These are phyloP conservation scores for Phymatocera aterrima DNA, from an alignment of 2,888 invertebrate genomes.

Conservation along the genomic window DNA sequence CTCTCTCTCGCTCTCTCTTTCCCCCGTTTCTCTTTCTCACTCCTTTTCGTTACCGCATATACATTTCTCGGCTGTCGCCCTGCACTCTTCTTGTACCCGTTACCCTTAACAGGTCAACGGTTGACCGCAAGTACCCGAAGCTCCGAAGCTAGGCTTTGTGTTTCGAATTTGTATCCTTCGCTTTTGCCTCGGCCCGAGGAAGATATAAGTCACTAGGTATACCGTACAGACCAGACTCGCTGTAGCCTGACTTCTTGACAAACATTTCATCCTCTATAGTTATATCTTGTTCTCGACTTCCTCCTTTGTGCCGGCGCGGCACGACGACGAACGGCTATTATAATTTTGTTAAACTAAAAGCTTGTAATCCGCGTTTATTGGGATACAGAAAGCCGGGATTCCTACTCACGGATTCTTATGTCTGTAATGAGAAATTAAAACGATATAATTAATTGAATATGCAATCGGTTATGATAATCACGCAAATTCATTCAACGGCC, in stretches of 20 bases:
- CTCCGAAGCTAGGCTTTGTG: conserved; percentile 60
- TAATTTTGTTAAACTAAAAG: neutral
- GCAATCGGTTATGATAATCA: conserved; percentile 37
- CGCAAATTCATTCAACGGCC: conserved; percentile 28
- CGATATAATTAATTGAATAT: conserved; percentile 12
- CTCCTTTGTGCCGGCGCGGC: too few species aligned
- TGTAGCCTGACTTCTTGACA: neutral
- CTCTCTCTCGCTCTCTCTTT: too few species aligned
- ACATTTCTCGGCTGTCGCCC: conserved; percentile 9
- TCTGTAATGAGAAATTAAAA: conserved; percentile 3
- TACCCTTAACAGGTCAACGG: conserved; percentile 26
- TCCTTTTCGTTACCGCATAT: conserved; percentile 39
- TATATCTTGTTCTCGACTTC: too few species aligned
- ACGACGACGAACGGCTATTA: too few species aligned
- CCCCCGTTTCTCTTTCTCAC: too few species aligned
- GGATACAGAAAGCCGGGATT: neutral
- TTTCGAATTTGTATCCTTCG: conserved; percentile 64
- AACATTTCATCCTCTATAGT: neutral
- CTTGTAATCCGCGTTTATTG: neutral
- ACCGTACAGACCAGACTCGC: neutral
- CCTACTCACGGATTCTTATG: neutral
- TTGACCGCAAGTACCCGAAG: conserved; percentile 31
- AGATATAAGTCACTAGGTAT: conserved; percentile 11
- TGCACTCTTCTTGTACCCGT: conserved; percentile 29
- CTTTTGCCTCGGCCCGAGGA: conserved; percentile 7